A percentile compares a stretch with the other conserved stretches of the same genome.
Evolutionary conservation across 2,797 vertebrate species (phyloP).

Genomic region (Sciaenops ocellatus): DNA sequence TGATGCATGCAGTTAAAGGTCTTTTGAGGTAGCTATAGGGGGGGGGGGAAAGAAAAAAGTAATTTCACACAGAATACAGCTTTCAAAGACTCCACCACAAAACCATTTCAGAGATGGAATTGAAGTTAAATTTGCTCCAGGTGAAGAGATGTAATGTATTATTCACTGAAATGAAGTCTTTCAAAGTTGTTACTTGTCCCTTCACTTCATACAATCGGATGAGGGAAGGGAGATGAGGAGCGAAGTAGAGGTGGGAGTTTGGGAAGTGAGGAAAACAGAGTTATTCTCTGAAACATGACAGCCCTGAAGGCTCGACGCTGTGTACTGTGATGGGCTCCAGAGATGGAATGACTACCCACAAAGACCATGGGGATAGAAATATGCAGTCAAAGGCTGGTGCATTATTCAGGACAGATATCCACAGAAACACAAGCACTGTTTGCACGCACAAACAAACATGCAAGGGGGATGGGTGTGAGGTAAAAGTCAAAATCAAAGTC

Average conservation of each 20-base stretch:
- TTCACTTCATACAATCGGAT: constrained; percentile 38
- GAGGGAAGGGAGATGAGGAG: constrained; percentile 23
- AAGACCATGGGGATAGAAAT: constrained; percentile 37
- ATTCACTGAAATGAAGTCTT: constrained; percentile 69
- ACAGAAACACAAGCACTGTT: constrained; percentile 9
- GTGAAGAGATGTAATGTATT: constrained; percentile 67
- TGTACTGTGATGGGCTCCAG: constrained; percentile 23
- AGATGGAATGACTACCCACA: constrained; percentile 37
- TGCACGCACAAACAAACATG: neutral
- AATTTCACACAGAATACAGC: constrained; percentile 55
- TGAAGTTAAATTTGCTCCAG: constrained; percentile 65
- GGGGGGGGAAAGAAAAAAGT: constrained; percentile 20
- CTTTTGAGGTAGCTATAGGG: constrained; percentile 31
- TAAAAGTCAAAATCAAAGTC: neutral
- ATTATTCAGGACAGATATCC: constrained; percentile 37
- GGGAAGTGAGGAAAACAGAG: constrained; percentile 48
- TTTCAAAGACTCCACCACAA: constrained; percentile 60
- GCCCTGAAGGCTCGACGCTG: constrained; percentile 36
- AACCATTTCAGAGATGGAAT: constrained; percentile 57
- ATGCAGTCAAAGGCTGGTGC: constrained; percentile 5
- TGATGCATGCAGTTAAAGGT: constrained; percentile 21
- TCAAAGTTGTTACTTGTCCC: constrained; percentile 46
- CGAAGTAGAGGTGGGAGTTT: constrained; percentile 28
- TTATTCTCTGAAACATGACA: constrained; percentile 59
- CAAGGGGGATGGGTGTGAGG: neutral